These are phyloP conservation scores for Tympanuchus pallidicinctus DNA, from an alignment of 2,113 vertebrate species.

Conservation along the genomic window DNA sequence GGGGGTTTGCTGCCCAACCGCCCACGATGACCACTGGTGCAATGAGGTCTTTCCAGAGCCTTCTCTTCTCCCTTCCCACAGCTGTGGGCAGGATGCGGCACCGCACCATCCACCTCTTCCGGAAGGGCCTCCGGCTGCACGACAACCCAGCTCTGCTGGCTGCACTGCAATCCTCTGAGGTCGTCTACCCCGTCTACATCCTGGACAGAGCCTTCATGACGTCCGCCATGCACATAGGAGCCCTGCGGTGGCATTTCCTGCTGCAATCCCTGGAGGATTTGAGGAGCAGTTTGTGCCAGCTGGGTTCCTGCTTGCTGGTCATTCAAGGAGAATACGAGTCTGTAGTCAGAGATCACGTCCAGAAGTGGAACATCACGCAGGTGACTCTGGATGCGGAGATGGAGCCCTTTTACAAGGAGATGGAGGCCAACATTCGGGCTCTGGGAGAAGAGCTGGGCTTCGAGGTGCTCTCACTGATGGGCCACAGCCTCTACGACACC, in stretches of 20 bases:
- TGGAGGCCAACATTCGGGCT: constrained; percentile 51
- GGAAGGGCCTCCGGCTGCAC: constrained; percentile 68
- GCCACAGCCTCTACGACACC: constrained; percentile 69
- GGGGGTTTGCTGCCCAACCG: too few species aligned
- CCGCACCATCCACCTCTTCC: constrained; percentile 73
- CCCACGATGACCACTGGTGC: too few species aligned
- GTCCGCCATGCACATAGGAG: not conserved
- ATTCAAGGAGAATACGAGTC: constrained; percentile 52
- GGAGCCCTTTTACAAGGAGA: constrained; percentile 66
- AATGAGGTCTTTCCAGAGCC: too few species aligned
- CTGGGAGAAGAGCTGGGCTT: constrained; percentile 67
- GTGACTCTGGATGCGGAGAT: constrained; percentile 68
- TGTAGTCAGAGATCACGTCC: constrained; percentile 33
- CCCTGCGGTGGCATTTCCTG: constrained; percentile 70
- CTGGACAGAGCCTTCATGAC: constrained; percentile 61
- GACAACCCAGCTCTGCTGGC: constrained; percentile 72
- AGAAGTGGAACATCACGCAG: constrained; percentile 63
- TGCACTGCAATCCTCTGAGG: constrained; percentile 57
- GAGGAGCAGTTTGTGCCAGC: constrained; percentile 21
- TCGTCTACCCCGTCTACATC: constrained; percentile 62
- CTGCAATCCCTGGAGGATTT: constrained; percentile 72
- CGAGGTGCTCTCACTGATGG: constrained; percentile 51
- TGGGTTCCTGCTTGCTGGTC: constrained; percentile 66
- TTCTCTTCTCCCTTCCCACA: not conserved
- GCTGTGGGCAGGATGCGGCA: constrained; percentile 26